Base-by-base conservation (phyloP, 2,113 vertebrate genomes). In the Oryzias javanicus region DNA sequence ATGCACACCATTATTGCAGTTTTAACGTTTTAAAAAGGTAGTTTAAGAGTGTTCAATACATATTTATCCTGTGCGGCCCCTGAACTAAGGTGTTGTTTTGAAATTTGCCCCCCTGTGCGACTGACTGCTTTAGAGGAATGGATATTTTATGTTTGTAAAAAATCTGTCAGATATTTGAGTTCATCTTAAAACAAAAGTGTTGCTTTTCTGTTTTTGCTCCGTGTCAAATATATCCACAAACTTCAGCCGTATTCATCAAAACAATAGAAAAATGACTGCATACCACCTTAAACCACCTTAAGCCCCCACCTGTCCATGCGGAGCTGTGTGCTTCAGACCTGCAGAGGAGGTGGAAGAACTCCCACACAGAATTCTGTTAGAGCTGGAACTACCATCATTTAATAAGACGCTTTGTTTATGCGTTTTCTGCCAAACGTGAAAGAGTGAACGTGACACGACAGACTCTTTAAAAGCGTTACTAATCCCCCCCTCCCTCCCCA, bases 201-300 rank as follows among this genome's bases (percentile, higher is more conserved):
- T 29, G 22, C 22, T 22, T 22, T 27, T 35, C 2, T 12, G 3
- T 35, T 35, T 10, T 35, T 35, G 35, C 3, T 35, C 10, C 8
- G 10, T 12, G 10, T 35, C 8, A 35, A 12, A 35, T 12, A 12
- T 35, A 10, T 3, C 8, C 57, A 67, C 35, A 50, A 50, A 71
- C 75, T 40, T 87, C 52, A 79, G 83, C 84, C 75, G 81, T 84
- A 80, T 55, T 42, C 72, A 63, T 53, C 81, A 84, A 82, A 85
- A 64, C n/a, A 70, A 48, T 65, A 70, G 42, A 70, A 58, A 54
- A 20, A 40, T 42, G 49, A 54, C 54, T 56, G 47, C 72, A 68
- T 55, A 48, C 61, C 66, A 62, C 71, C 70, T 60, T 73, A 79
- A 77, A 74, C 57, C 49, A 55, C 42, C 1, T 71, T 68, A 60